Evolutionary conservation across 2,888 invertebrate species (phyloP), one percentile per base, ranked within the genome.

Genomic region (Osedax frankpressi): DNA sequence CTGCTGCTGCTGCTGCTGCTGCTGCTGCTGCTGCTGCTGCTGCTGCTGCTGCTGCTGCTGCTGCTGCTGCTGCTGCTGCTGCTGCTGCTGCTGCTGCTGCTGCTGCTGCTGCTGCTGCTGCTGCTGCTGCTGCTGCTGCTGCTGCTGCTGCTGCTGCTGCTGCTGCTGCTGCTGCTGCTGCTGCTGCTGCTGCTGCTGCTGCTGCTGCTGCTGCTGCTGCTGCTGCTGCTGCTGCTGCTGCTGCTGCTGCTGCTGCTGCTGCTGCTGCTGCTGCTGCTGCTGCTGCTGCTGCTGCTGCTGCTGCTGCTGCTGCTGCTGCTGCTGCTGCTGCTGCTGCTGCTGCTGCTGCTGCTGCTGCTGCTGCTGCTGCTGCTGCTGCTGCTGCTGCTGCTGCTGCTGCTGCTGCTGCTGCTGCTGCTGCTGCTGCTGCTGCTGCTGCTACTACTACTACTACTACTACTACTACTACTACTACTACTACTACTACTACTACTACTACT

Each of bases 171-270:
- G 11, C 26, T 65, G 11, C 65, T 65, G 11, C 65, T 65, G n/a
- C 65, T 65, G n/a, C 65, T 26, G n/a, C 65, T 26, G n/a, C 65
- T 26, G n/a, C 65, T 26, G n/a, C 65, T 65, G n/a, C 65, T 65
- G n/a, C 65, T 65, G n/a, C 65, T 65, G n/a, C 65, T 65, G n/a
- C 26, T 65, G n/a, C 65, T 65, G n/a, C 26, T 65, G n/a, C 65
- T 65, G n/a, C 65, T 65, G n/a, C 65, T 65, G 11, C 65, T 25
- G 19, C 6, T 44, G 19, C 44, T 44, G 19, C 44, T 44, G 19
- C 44, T 44, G 19, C 44, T 44, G 24, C 44, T 44, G 19, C 44
- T 44, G 19, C 44, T 44, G 19, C 44, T 44, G 19, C 44, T 44
- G 19, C 44, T 44, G 19, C 44, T 44, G 19, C 44, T 44, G 19